Evolutionary conservation across 2,888 invertebrate genomes (phyloP).

Genomic region (Leptinotarsa tumamoca): DNA sequence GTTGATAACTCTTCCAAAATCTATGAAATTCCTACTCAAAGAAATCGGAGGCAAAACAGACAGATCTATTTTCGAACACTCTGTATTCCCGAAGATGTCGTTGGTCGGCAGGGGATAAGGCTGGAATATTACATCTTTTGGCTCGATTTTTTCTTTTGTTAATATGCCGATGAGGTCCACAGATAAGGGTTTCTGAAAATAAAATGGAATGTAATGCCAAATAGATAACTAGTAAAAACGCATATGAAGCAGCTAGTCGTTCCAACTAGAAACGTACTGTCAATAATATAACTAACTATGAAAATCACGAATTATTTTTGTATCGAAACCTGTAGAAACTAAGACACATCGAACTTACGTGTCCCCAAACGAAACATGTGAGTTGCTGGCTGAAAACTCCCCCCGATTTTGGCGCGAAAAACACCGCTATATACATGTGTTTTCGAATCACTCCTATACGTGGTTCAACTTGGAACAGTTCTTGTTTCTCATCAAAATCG

Average conservation of each 20-base stretch:
- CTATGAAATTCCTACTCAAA: slow-evolving; percentile 58
- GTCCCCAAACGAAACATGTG: slow-evolving; percentile 61
- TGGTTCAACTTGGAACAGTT: slow-evolving; percentile 60
- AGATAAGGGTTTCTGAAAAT: slow-evolving; percentile 58
- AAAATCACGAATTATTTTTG: too few relatives aligned
- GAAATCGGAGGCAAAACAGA: slow-evolving; percentile 53
- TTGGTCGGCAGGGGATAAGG: slow-evolving; percentile 43
- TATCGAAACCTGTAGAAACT: too few relatives aligned
- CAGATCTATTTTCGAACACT: slow-evolving; percentile 58
- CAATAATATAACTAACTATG: too few relatives aligned
- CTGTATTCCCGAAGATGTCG: slow-evolving; percentile 52
- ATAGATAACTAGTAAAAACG: too few relatives aligned
- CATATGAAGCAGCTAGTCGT: too few relatives aligned
- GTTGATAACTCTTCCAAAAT: slow-evolving; percentile 58
- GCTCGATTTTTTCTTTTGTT: slow-evolving; percentile 23
- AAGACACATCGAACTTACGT: slow-evolving; percentile 56
- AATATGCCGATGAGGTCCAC: slow-evolving; percentile 57
- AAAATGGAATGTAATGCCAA: not conserved
- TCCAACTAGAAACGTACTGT: too few relatives aligned
- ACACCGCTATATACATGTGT: slow-evolving; percentile 57
- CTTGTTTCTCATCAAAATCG: slow-evolving; percentile 57
- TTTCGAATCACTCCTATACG: slow-evolving; percentile 58
- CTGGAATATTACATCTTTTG: slow-evolving; percentile 32
- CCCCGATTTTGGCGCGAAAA: slow-evolving; percentile 55
- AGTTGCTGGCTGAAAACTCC: slow-evolving; percentile 60